These are phyloP conservation scores for Platysternon megacephalum DNA, from an alignment of 2,113 vertebrate species.

Conservation along the genomic window DNA sequence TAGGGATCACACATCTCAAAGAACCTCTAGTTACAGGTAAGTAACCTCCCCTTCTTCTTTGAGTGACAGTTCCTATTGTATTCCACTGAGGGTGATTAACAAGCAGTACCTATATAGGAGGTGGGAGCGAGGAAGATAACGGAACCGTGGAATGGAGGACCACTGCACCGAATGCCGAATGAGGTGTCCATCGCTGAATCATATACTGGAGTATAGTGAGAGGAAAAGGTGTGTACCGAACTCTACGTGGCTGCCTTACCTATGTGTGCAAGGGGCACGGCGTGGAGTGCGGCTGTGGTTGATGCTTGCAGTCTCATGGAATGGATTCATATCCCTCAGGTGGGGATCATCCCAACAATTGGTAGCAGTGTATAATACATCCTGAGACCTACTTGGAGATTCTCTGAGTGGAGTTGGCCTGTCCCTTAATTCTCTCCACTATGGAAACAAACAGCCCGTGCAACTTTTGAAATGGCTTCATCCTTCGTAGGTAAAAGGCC, in stretches of 20 bases:
- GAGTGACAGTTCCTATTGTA: not conserved
- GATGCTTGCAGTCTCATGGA: no score
- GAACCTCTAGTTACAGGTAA: not conserved
- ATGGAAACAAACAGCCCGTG: not conserved
- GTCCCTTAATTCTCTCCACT: not conserved
- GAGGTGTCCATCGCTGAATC: no score
- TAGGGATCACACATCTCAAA: not conserved
- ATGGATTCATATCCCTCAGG: not conserved
- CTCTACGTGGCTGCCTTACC: no score
- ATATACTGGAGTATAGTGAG: no score
- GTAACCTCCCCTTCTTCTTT: not conserved
- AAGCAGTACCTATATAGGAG: no score
- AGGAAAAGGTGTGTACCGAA: no score
- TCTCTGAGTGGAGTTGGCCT: not conserved
- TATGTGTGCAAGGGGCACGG: no score
- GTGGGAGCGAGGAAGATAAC: no score
- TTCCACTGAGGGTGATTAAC: not conserved
- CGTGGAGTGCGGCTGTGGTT: no score
- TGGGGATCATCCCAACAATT: not conserved
- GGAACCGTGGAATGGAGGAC: no score
- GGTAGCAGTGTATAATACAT: not conserved
- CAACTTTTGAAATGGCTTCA: not conserved
- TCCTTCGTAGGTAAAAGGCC: not conserved
- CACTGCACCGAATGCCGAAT: no score
- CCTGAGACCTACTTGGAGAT: not conserved